Base-by-base conservation (phyloP, 2,113 vertebrate species). In the Bothrops jararaca region DNA sequence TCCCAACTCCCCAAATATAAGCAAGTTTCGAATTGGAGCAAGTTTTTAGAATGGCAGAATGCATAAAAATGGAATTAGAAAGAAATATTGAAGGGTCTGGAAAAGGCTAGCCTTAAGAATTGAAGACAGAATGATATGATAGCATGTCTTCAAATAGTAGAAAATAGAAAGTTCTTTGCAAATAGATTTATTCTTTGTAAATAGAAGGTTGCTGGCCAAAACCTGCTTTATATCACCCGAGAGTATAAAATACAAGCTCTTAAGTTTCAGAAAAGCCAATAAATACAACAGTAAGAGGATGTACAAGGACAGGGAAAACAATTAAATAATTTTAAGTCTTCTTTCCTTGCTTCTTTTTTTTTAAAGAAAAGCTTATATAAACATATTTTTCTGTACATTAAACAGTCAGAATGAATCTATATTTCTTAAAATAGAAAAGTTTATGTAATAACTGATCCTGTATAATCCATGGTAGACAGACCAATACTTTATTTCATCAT, bases 401-500 rank as follows among this genome's bases (percentile, higher is more conserved):
- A 0, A 3, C 5, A 80, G 64, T 91, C 88, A 64, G 57, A 93
- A 93, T 0, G 18, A 18, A 93, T 90, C 91, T 42, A 90, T 0
- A 89, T 90, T 60, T 2, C 50, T 93, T 80, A 91, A 89, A 93
- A 53, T 64, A 91, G 92, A 88, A 80, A 94, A 89, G 88, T 94
- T 52, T 52, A 92, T 90, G 0, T 4, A 80, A 4, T 11, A 0
- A 52, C 93, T 93, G 57, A 74, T 64, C 94, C 24, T 13, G 92
- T 48, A 86, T 93, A 80, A 90, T 29, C 13, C 94, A 0, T 20
- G 58, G 13, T 89, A 94, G 50, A 0, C 85, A 6, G 89, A 0
- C 22, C 92, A 91, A 58, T 13, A 1, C 92, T 93, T 94, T 95
- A 93, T 90, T 93, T n/a, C 91, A 42, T 56, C 56, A 89, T 26